phyloP scores from a whole-genome alignment of 2,797 vertebrate species.

The Lagorchestes hirsutus region DNA sequence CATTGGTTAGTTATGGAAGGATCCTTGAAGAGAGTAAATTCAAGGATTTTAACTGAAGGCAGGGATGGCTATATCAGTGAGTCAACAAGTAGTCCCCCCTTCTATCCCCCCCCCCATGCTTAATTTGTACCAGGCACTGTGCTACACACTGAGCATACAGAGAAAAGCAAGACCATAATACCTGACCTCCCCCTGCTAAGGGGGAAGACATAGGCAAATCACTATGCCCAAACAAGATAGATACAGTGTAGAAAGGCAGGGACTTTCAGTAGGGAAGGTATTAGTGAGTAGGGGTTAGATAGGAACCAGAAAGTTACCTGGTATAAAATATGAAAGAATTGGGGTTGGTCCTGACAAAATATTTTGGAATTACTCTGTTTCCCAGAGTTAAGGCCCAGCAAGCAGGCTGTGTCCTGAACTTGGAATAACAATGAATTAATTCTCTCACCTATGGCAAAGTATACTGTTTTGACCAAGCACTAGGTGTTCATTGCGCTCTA shows the following conservation, averaged over 20 bases:
- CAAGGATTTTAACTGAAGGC: neutral
- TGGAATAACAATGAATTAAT: no score
- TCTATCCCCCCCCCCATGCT: neutral
- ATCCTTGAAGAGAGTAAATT: neutral
- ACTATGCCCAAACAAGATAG: neutral
- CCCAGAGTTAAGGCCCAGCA: no score
- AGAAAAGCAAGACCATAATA: neutral
- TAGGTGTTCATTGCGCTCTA: no score
- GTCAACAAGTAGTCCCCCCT: neutral
- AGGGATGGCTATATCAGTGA: neutral
- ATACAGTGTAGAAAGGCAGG: neutral
- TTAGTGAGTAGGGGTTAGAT: neutral
- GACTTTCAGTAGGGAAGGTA: neutral
- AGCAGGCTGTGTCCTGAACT: no score
- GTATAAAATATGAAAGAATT: neutral
- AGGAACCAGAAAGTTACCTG: neutral
- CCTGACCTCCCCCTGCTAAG: neutral
- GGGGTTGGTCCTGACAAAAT: neutral
- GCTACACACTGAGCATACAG: neutral
- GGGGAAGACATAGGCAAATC: neutral
- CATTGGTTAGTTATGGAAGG: neutral
- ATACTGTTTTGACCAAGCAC: no score
- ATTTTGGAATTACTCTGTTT: no score
- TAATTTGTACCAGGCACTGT: neutral
- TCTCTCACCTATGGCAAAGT: no score